A percentile compares a stretch with the other conserved stretches of the same genome.
Evolutionary conservation across 2,797 vertebrate genomes (phyloP).

Genomic region (Peromyscus eremicus): DNA sequence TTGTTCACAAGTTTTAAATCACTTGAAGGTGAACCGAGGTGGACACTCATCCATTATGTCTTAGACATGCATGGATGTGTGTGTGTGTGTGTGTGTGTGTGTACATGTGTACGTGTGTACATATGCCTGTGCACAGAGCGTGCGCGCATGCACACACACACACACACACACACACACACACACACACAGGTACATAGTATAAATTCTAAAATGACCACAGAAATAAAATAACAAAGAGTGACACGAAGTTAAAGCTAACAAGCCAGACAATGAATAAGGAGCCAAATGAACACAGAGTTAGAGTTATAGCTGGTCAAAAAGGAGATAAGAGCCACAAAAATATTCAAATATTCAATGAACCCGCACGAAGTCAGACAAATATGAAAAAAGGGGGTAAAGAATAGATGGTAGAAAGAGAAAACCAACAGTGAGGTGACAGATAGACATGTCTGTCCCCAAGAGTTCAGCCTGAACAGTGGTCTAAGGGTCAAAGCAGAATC

Average conservation of each 20-base stretch:
- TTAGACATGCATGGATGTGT: neutral
- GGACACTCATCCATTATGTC: neutral
- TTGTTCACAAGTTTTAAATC: neutral
- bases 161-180: neutral
- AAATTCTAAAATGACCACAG: neutral
- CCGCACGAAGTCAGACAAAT: neutral
- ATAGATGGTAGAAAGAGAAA: neutral
- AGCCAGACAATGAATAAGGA: neutral
- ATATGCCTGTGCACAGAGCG: neutral
- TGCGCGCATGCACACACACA: neutral
- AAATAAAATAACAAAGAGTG: conserved; percentile 6
- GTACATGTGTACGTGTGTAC: too few species aligned
- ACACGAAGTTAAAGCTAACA: neutral
- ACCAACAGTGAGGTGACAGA: too few species aligned
- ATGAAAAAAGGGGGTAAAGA: neutral
- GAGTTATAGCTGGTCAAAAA: neutral
- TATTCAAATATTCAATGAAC: neutral
- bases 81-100: neutral
- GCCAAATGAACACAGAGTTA: neutral
- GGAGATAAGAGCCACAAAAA: neutral
- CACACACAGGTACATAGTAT: neutral
- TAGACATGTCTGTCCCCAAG: neutral
- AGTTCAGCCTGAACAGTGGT: neutral
- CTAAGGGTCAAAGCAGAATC: neutral
- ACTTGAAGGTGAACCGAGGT: neutral